Evolutionary conservation across 2,888 invertebrate genomes (phyloP).

Genomic region (Octonoba sinensis): DNA sequence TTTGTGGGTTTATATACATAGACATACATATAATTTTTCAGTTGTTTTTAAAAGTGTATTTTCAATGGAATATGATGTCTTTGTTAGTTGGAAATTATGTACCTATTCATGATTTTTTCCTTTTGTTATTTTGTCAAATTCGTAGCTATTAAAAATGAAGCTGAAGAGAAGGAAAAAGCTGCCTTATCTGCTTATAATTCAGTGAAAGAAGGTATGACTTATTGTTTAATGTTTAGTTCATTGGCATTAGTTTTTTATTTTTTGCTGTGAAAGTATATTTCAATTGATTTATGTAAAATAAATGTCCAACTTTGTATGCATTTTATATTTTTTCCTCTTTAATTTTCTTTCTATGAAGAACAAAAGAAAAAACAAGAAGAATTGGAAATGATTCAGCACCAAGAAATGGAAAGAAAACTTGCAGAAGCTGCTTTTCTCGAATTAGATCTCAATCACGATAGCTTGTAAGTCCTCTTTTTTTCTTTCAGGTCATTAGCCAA

Average conservation of each 20-base stretch:
- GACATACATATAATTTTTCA: too few species aligned
- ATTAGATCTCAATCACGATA: slow-evolving; percentile 86
- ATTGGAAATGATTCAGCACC: slow-evolving; percentile 66
- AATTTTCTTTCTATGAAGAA: slow-evolving; percentile 64
- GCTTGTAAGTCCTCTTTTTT: slow-evolving; percentile 70
- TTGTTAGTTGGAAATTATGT: too few species aligned
- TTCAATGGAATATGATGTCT: too few species aligned
- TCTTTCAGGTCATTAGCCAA: too few species aligned
- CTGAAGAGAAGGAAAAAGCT: slow-evolving; percentile 81
- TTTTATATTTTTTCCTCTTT: background rate
- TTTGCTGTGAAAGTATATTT: background rate
- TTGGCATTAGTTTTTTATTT: background rate
- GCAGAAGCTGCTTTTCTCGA: slow-evolving; percentile 78
- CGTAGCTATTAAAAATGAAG: slow-evolving; percentile 76
- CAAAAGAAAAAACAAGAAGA: slow-evolving; percentile 68
- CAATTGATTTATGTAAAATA: background rate
- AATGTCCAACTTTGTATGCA: background rate
- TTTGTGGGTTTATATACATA: too few species aligned
- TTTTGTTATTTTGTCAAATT: slow-evolving; percentile 1
- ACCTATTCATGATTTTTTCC: too few species aligned
- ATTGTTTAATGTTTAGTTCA: slow-evolving; percentile 62
- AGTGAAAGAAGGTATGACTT: slow-evolving; percentile 75
- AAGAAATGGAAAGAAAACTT: slow-evolving; percentile 67
- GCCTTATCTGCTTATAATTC: slow-evolving; percentile 83
- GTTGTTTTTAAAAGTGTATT: too few species aligned